Evolutionary conservation across 2,888 invertebrate species (phyloP).

Genomic region (Matsumyia berberina): DNA sequence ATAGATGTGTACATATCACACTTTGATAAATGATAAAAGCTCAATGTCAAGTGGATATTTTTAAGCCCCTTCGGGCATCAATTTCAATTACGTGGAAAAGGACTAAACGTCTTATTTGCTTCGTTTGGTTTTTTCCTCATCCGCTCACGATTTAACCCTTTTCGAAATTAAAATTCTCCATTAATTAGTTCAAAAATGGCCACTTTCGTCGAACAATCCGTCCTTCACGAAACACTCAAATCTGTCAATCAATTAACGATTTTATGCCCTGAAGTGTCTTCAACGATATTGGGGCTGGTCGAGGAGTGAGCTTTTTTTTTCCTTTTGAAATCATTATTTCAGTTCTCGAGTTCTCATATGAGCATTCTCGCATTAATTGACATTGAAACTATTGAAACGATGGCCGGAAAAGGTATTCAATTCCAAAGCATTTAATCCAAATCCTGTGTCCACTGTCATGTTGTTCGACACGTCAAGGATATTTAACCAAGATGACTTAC

Average conservation of each 20-base stretch:
- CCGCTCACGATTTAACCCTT: constrained; percentile 40
- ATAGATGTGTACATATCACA: neutral
- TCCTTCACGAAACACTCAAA: constrained; percentile 42
- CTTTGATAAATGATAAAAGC: constrained; percentile 9
- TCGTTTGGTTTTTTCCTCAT: neutral
- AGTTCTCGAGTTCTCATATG: constrained; percentile 14
- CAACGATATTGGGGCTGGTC: constrained; percentile 11
- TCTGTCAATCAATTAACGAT: constrained; percentile 71
- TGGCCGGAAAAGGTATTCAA: constrained; percentile 43
- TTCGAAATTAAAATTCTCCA: constrained; percentile 51
- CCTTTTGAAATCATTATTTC: neutral
- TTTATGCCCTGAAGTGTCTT: constrained; percentile 36
- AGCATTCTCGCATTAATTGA: constrained; percentile 18
- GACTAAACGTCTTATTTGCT: constrained; percentile 18
- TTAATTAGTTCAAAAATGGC: constrained; percentile 52
- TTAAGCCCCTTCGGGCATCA: constrained; percentile 50
- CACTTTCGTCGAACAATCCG: constrained; percentile 45
- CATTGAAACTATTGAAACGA: constrained; percentile 29
- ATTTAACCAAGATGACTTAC: constrained; percentile 64
- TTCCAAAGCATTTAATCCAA: constrained; percentile 73
- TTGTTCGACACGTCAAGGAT: constrained; percentile 64
- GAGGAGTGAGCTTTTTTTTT: neutral
- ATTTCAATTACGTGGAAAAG: constrained; percentile 63
- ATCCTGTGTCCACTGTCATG: constrained; percentile 71
- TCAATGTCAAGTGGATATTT: constrained; percentile 15